Conservation (phyloP, 1,140 invertebrate species). For the Phortica variegata region DNA sequence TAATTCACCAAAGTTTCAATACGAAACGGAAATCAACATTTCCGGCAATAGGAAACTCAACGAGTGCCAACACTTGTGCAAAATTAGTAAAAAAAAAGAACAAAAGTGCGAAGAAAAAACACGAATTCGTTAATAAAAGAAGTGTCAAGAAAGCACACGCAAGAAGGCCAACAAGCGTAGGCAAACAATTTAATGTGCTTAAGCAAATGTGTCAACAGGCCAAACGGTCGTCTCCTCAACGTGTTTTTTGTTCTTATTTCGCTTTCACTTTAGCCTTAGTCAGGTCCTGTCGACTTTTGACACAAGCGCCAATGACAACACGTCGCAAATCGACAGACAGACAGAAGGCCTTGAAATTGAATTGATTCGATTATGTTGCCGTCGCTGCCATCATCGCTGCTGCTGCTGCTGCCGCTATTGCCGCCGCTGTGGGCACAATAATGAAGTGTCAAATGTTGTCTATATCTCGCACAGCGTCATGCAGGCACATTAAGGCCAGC, state of each 20-base stretch:
- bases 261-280: background rate
- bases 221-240: constrained; percentile 33
- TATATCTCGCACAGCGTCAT: constrained; percentile 53
- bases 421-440: constrained; percentile 48
- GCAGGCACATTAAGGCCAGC: constrained; percentile 23
- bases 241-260: background rate
- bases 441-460: constrained; percentile 57
- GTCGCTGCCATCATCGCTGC: no score
- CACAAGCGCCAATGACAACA: constrained; percentile 9
- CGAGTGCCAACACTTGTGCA: background rate
- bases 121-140: constrained; percentile 9
- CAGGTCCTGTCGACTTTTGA: background rate
- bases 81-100: background rate
- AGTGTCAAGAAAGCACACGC: no score
- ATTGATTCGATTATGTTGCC: constrained; percentile 55
- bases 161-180: constrained; percentile 35
- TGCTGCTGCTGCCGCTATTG: no score
- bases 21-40: constrained; percentile 35
- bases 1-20: constrained; percentile 17
- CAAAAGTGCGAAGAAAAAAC: constrained; percentile 6
- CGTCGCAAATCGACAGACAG: constrained; percentile 20
- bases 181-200: constrained; percentile 56
- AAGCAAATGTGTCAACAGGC: constrained; percentile 56
- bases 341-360: constrained; percentile 37
- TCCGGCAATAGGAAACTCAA: constrained; percentile 30